Evolutionary conservation across 2,888 invertebrate species (phyloP), one percentile per base, ranked within the genome.

Genomic region (Acleris sparsana): DNA sequence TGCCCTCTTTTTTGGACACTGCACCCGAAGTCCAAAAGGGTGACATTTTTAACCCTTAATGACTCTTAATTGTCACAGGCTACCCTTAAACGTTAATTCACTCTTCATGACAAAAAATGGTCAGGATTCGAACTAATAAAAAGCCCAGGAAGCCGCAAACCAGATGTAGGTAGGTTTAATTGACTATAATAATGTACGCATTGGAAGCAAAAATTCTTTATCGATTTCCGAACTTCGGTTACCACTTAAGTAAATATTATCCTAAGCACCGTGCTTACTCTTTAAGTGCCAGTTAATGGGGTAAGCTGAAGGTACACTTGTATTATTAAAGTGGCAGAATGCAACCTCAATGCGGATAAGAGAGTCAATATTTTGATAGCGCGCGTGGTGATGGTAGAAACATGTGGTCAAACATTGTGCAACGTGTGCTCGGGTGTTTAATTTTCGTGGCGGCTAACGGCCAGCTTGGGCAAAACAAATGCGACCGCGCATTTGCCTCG

Each of bases 371-470:
- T 92, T 92, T 84, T 92, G 89, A 88, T 91, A 89, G 88, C 73
- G 78, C 88, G 87, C 86, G 87, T 86, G 89, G 84, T 85, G 80
- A 78, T 81, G 80, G 77, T 85, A 78, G 84, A 83, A 87, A 89
- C 90, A 90, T 89, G 86, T 89, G 92, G 86, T 87, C 85, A 91
- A 91, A 92, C 83, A 90, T 92, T 92, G 87, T 85, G 92, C 88
- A 91, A 91, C 77, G 74, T 74, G 73, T 69, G 75, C 80, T 78
- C 76, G 76, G 79, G 74, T 81, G 81, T 85, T 88, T 86, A 84
- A 85, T 84, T 80, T 82, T 72, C 73, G 82, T 77, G 81, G 85
- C 71, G 77, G 74, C 64, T 78, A 80, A 77, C 75, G 81, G 79
- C 75, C 72, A 68, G 75, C 63, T 73, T 73, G 72, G 73, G 78